phyloP scores from a whole-genome alignment of 2,888 invertebrate species.

The Drosophila mimetica region DNA sequence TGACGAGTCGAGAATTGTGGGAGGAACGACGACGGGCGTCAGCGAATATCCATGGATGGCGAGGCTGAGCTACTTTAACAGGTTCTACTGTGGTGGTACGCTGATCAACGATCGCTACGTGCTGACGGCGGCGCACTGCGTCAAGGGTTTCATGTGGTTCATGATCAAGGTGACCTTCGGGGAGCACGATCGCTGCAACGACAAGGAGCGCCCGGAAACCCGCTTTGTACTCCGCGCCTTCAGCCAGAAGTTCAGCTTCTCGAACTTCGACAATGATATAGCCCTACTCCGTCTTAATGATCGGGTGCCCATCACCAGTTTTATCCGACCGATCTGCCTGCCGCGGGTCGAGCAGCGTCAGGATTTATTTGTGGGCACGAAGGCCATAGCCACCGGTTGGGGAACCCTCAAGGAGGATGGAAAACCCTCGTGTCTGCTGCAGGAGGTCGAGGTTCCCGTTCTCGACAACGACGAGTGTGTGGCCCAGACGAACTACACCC shows the following conservation, averaged over 20 bases:
- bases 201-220: conserved; percentile 89
- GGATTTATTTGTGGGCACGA: conserved; percentile 89
- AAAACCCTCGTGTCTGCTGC: conserved; percentile 92
- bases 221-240: conserved; percentile 91
- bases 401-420: conserved; percentile 94
- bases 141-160: conserved; percentile 97
- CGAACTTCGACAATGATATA: conserved; percentile 95
- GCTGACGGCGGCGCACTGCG: conserved; percentile 94
- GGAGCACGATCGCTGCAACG: conserved; percentile 93
- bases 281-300: conserved; percentile 92
- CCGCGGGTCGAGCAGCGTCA: conserved; percentile 89
- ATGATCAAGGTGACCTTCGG: conserved; percentile 95
- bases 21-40: conserved; percentile 90
- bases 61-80: conserved; percentile 92
- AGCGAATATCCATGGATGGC: conserved; percentile 97
- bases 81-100: conserved; percentile 95
- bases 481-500: conserved; percentile 90
- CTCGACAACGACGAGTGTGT: conserved; percentile 88
- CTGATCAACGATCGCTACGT: conserved; percentile 95
- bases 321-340: conserved; percentile 93
- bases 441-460: conserved; percentile 91
- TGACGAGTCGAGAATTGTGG: conserved; percentile 92
- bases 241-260: conserved; percentile 92
- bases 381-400: conserved; percentile 93
- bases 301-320: conserved; percentile 90